Conservation (phyloP, 1,140 invertebrate genomes). For the Bombus consobrinus region DNA sequence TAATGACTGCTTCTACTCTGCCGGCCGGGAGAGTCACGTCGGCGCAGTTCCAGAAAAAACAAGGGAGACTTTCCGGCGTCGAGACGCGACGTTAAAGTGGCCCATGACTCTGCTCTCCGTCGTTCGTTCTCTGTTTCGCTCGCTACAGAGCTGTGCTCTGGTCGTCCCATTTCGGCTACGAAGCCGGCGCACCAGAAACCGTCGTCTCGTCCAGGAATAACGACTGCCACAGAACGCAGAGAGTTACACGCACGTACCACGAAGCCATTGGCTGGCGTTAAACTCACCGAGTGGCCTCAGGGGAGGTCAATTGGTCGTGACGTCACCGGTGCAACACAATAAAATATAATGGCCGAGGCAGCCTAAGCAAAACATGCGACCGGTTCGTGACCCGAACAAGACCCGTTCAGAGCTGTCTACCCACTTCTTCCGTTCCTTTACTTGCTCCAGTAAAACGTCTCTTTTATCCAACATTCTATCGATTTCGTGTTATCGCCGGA, state of each 20-base stretch:
- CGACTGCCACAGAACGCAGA: constrained; percentile 49
- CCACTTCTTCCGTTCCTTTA: constrained; percentile 4
- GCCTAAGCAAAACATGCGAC: constrained; percentile 60
- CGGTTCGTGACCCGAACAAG: constrained; percentile 57
- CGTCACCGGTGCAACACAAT: constrained; percentile 64
- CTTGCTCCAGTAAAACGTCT: neutral
- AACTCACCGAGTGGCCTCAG: constrained; percentile 65
- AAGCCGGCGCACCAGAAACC: constrained; percentile 57
- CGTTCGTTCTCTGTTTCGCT: neutral
- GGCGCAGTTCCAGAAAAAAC: constrained; percentile 64
- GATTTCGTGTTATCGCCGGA: too few species aligned
- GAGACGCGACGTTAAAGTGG: constrained; percentile 51
- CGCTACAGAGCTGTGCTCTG: neutral
- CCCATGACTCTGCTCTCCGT: constrained; percentile 22
- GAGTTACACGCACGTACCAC: constrained; percentile 43
- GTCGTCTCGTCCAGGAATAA: constrained; percentile 72
- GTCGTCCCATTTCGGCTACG: neutral
- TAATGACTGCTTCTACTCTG: constrained; percentile 51
- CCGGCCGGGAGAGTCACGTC: constrained; percentile 21
- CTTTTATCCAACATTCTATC: neutral
- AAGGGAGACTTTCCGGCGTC: constrained; percentile 65
- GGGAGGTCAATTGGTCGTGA: constrained; percentile 75
- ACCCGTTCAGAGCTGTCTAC: constrained; percentile 36
- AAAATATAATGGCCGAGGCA: constrained; percentile 58
- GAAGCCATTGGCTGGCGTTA: constrained; percentile 70